Base-by-base conservation (phyloP, 1,140 invertebrate genomes). In the Plutomurus gul region DNA sequence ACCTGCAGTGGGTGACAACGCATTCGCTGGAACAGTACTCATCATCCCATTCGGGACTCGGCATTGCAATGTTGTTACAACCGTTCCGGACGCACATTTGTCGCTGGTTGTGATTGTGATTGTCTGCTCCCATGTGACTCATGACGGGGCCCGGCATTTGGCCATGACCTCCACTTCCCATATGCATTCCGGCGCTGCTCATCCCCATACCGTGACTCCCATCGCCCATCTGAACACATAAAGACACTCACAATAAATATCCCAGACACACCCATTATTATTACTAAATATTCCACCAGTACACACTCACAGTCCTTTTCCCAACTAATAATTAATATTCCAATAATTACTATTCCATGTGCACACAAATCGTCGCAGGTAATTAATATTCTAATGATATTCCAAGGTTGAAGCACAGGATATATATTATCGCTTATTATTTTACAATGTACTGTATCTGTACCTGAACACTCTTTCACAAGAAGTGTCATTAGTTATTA, bases 21-120 rank as follows among this genome's bases (percentile, higher is more conserved):
- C 96, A 99, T 86, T 98, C 96, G 88, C 96, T 97, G 87, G 94
- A 96, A 88, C 96, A 99, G 87, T 97, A 99, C 87, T 98, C 96
- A 86, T 96, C 94, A 86, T 98, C 96, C 96, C 96, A 98, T 87
- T 97, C 95, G 71, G 93, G 92, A 88, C 95, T 97, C 47, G 95
- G 91, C 82, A 97, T 92, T 51, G 95, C 95, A 46, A 91, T 91
- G 88, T 98, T 98, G 36, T 91, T 91, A 87, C 96, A 98, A 70
- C 96, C 96, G 84, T 93, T 92, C 77, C 96, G 91, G 83, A 95
- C 93, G 88, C 95, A 97, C 60, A 82, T 80, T 75, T 79, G 78
- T 51, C 75, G 77, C 18, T 71, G 77, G 56, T 49, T 70, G 46
- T 80, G 78, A 71, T 75, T 76, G 22, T 81, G 77, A 78, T 75